A percentile compares a stretch with the other conserved stretches of the same genome.
These are phyloP conservation scores for Seriola rivoliana DNA, from an alignment of 2,113 vertebrate species.

Conservation along the genomic window DNA sequence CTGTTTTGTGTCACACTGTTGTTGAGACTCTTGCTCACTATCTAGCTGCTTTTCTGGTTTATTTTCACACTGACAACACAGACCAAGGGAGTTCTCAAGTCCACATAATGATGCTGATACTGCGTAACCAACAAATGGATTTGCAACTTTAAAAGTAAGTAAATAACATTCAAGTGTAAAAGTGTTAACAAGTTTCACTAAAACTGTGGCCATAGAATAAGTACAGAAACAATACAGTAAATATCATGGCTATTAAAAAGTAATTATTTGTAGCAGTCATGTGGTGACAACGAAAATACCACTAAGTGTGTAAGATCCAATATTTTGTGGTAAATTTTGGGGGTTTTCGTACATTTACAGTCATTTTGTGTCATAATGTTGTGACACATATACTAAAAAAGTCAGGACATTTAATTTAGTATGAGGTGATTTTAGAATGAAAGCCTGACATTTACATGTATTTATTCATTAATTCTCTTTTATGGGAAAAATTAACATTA, in stretches of 20 bases:
- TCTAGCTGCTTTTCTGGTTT: no score
- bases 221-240: neutral
- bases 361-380: neutral
- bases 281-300: neutral
- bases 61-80: neutral
- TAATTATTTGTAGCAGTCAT: neutral
- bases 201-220: neutral
- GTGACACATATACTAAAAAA: neutral
- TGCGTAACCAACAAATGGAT: neutral
- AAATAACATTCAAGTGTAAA: neutral
- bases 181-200: neutral
- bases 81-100: neutral
- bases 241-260: neutral
- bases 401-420: neutral
- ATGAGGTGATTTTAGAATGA: neutral
- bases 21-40: neutral
- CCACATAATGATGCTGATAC: neutral
- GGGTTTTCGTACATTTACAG: neutral
- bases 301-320: neutral
- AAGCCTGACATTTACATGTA: neutral
- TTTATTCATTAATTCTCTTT: slow-evolving; percentile 17
- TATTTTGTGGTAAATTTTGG: neutral
- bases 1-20: neutral
- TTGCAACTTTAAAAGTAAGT: no score
- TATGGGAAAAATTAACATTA: neutral